phyloP scores from a whole-genome alignment of 2,113 vertebrate species.

The mouse (Mus musculus) region GRCm39 chr11:62460501-62461000 shows the following conservation, averaged over 20 bases:
- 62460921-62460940: neutral
- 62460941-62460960: no score
- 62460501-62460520: no score
- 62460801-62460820: neutral
- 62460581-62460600: no score
- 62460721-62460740: neutral
- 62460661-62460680: neutral
- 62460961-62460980: neutral
- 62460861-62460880: neutral
- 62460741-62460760: neutral
- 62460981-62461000: neutral
- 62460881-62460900: neutral
- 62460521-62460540: no score
- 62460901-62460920: neutral
- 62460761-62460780: neutral
- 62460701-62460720: neutral
- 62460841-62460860: neutral
- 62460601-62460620: no score
- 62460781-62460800: neutral
- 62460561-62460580: no score
- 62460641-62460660: neutral
- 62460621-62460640: no score
- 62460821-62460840: neutral
- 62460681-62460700: no score
- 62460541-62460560: no score